A percentile compares a stretch with the other conserved stretches of the same genome.
Evolutionary conservation across 2,797 vertebrate genomes (phyloP).

Genomic region (Clarias laeviceps): DNA sequence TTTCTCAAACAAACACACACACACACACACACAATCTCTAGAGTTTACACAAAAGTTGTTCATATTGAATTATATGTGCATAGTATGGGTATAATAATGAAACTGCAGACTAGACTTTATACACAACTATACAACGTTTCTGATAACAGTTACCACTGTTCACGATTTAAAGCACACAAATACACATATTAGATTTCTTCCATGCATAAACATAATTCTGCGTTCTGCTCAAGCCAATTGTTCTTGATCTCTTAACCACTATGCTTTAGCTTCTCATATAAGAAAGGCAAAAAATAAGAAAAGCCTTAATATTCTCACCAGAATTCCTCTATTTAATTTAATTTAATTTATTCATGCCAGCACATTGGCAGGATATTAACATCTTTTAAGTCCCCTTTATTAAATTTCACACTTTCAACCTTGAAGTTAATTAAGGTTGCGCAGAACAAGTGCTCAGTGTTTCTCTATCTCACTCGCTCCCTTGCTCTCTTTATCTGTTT

Average conservation of each 20-base stretch:
- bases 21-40: too few relatives aligned
- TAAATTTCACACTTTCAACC: slow-evolving; percentile 79
- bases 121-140: not conserved
- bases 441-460: slow-evolving; percentile 41
- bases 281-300: slow-evolving; percentile 25
- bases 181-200: not conserved
- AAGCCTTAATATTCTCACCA: slow-evolving; percentile 13
- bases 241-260: slow-evolving; percentile 23
- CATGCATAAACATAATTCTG: not conserved
- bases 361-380: slow-evolving; percentile 75
- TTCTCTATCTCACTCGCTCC: slow-evolving; percentile 18
- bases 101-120: not conserved
- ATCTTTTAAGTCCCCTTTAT: slow-evolving; percentile 79
- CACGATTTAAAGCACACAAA: not conserved
- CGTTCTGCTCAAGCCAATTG: not conserved
- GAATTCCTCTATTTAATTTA: slow-evolving; percentile 67
- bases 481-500: slow-evolving; percentile 8
- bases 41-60: not conserved
- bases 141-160: not conserved
- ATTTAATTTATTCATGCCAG: slow-evolving; percentile 73
- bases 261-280: slow-evolving; percentile 32
- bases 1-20: too few relatives aligned
- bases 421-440: slow-evolving; percentile 79
- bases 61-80: not conserved
- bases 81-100: not conserved